These are phyloP conservation scores for Rhinogobio ventralis DNA, from an alignment of 2,797 vertebrate genomes.

Conservation along the genomic window DNA sequence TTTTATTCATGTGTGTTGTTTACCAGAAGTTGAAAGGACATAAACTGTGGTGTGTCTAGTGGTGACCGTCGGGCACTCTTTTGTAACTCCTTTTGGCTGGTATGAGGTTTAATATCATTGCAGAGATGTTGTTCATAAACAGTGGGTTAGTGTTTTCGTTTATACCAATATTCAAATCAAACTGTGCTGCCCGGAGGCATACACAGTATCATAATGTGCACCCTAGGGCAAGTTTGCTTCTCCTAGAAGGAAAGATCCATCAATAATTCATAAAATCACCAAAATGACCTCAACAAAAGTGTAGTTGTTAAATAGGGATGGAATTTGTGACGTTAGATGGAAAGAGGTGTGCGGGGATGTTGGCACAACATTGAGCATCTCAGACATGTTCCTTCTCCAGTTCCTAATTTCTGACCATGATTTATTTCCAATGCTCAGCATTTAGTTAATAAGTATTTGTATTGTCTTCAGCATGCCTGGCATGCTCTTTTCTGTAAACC, in stretches of 20 bases:
- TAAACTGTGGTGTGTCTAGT: slow-evolving; percentile 40
- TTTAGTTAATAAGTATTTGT: neutral
- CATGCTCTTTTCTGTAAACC: neutral
- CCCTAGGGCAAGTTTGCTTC: slow-evolving; percentile 47
- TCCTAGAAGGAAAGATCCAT: slow-evolving; percentile 35
- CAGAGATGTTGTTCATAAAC: slow-evolving; percentile 54
- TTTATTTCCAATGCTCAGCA: neutral
- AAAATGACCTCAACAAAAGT: slow-evolving; percentile 25
- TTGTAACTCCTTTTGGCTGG: slow-evolving; percentile 40
- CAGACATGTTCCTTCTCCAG: neutral
- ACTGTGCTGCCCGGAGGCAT: slow-evolving; percentile 45
- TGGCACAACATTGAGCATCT: neutral
- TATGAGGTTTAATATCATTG: slow-evolving; percentile 56
- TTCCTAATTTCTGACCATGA: neutral
- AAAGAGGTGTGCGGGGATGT: neutral
- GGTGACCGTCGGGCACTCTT: slow-evolving; percentile 9
- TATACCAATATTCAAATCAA: slow-evolving; percentile 57
- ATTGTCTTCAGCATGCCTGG: neutral
- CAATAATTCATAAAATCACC: slow-evolving; percentile 51
- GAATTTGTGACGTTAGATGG: neutral
- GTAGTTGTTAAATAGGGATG: neutral
- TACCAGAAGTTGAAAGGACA: slow-evolving; percentile 51
- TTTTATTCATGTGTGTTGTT: slow-evolving; percentile 51
- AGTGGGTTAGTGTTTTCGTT: slow-evolving; percentile 46
- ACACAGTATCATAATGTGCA: slow-evolving; percentile 33